Evolutionary conservation across 37 sponge, comb jelly and placozoan genomes (phyloP), one percentile per base, ranked within the genome.

Genomic region (Spongilla lacustris): DNA sequence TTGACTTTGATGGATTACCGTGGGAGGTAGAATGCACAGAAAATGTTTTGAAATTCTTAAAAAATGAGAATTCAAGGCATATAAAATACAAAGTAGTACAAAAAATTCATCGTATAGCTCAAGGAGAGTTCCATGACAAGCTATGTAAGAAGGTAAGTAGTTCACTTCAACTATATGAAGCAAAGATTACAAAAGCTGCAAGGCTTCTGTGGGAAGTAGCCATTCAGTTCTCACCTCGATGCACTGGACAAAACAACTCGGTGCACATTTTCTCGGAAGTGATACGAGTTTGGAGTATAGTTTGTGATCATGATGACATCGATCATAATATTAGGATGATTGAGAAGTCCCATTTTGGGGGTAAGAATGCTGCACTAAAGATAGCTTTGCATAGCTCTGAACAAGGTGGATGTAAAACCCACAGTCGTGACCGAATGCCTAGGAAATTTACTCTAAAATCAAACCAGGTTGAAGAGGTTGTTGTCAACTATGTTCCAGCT

Each of bases 11-110:
- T 35, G 35, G 41, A 9, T 22, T 27, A 50, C 33, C 89, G 36
- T 93, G 94, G 94, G 91, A 93, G 32, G 84, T 93, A 19, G 90
- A 89, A 68, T 90, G 84, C 69, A 83, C 91, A 29, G 91, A 87
- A 38, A 77, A 75, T 30, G 86, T 93, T 21, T 50, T 78, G 80
- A 93, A 93, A 50, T 68, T 72, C 36, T 36, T 93, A 22, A 38
- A 31, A 19, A 50, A 69, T 41, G 22, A 41, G 68, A 75, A 32
- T 8, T 31, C 67, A 3, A 35, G 23, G 25, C 24, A 31, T n/a
- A 10, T 72, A 6, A 33, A 35, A 33, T 14, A 79, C 13, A 33
- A 29, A 33, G 83, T 75, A 30, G 21, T 87, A 46, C 29, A 49
- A 34, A 82, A 86, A 36, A 86, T 93, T 35, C 77, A 24, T 1